These are phyloP conservation scores for Drosophila biarmipes DNA, from an alignment of 1,140 invertebrate genomes.

Conservation along the genomic window DNA sequence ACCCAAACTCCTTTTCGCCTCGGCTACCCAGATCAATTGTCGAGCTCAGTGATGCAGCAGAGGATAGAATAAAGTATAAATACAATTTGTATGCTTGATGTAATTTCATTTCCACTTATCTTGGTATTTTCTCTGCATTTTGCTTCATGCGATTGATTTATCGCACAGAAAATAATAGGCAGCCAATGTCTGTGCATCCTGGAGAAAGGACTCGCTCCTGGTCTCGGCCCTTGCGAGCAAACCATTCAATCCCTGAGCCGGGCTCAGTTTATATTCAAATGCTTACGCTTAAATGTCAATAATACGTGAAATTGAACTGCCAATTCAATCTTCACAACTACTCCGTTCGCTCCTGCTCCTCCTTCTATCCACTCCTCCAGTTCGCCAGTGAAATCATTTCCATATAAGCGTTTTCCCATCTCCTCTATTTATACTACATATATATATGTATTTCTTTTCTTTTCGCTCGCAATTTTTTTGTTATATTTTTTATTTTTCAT, in stretches of 20 bases:
- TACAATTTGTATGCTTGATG: conserved; percentile 60
- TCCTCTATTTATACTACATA: conserved; percentile 66
- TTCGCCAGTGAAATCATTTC: conserved; percentile 62
- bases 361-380: conserved; percentile 2
- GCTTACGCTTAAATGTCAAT: conserved; percentile 77
- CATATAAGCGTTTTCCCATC: conserved; percentile 69
- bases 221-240: conserved; percentile 4
- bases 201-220: conserved; percentile 25
- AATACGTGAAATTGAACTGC: conserved; percentile 83
- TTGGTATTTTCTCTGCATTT: conserved; percentile 57
- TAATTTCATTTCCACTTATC: conserved; percentile 60
- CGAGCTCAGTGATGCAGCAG: conserved; percentile 36
- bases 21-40: conserved; percentile 31
- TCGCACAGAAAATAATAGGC: conserved; percentile 70
- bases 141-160: conserved; percentile 73
- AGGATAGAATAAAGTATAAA: conserved; percentile 49
- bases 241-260: conserved; percentile 48
- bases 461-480: conserved; percentile 17
- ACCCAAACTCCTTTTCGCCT: conserved; percentile 3
- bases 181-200: conserved; percentile 56
- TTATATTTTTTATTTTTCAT: conserved; percentile 14
- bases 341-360: conserved; percentile 24
- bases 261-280: conserved; percentile 64
- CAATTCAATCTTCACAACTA: conserved; percentile 73
- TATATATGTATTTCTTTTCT: conserved; percentile 68